phyloP scores from a whole-genome alignment of 2,113 vertebrate genomes.

The Ovis aries region ARS-UI_Ramb_v3.0 NC_056063.1:73929501-73930000 shows the following conservation, averaged over 20 bases:
- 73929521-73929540: neutral
- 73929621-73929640: neutral
- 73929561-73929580: slow-evolving; percentile 19
- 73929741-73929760: neutral
- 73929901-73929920: neutral
- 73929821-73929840: neutral
- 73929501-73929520: neutral
- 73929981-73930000: neutral
- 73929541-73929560: neutral
- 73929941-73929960: neutral
- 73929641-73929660: neutral
- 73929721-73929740: neutral
- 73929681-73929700: neutral
- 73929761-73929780: neutral
- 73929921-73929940: neutral
- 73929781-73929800: neutral
- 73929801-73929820: neutral
- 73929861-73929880: neutral
- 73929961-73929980: neutral
- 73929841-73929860: neutral
- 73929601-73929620: neutral
- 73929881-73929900: neutral
- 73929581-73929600: neutral
- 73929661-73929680: neutral
- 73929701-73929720: neutral